A percentile compares a stretch with the other conserved stretches of the same genome.
phyloP scores from a whole-genome alignment of 2,113 vertebrate genomes.

The Casuarius casuarius region DNA sequence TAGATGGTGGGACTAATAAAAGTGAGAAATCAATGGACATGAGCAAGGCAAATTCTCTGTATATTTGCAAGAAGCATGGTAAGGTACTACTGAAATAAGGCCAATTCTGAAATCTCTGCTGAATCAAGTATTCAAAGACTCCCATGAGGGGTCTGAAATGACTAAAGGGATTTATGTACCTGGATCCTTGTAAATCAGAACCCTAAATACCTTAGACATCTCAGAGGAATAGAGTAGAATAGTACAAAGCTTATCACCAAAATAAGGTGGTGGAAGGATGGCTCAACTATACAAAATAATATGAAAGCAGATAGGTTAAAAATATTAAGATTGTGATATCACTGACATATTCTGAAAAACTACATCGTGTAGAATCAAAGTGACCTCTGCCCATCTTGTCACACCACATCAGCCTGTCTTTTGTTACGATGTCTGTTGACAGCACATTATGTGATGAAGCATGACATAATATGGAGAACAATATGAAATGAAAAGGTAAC shows the following conservation, averaged over 20 bases:
- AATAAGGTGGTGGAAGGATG: not conserved
- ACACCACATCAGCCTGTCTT: conserved; percentile 29
- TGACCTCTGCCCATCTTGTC: conserved; percentile 13
- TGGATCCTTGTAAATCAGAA: not conserved
- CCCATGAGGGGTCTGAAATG: not conserved
- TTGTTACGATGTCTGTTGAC: conserved; percentile 21
- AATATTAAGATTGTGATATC: not conserved
- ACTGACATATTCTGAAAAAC: not conserved
- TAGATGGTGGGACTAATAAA: not conserved
- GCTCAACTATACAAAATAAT: not conserved
- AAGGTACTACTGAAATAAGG: not conserved
- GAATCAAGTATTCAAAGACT: not conserved
- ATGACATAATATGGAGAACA: conserved; percentile 13
- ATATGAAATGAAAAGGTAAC: conserved; percentile 41
- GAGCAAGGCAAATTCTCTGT: not conserved
- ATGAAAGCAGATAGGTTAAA: not conserved
- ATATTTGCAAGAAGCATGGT: not conserved
- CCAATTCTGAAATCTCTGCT: not conserved
- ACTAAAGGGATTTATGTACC: not conserved
- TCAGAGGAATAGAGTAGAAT: accelerated
- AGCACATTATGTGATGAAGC: not conserved
- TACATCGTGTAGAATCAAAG: not conserved
- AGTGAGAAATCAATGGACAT: not conserved
- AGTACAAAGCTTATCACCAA: not conserved
- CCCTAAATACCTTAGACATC: not conserved